Conservation (phyloP, 2,888 invertebrate species). For the Ceratothoa steindachneri region DNA sequence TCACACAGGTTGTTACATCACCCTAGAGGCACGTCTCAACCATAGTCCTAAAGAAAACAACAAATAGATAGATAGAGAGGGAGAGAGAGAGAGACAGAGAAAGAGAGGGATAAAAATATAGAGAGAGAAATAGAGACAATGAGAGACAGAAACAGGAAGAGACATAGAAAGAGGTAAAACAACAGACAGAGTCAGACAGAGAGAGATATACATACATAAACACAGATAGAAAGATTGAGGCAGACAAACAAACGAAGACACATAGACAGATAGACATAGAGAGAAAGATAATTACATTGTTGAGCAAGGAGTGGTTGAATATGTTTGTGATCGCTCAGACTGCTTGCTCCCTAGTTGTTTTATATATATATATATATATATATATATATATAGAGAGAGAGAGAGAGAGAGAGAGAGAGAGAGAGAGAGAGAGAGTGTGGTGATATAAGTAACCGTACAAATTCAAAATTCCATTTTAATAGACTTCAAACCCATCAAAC, state of each 20-base stretch:
- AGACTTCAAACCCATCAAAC: too few relatives aligned
- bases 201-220: neutral
- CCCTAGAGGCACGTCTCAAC: too few relatives aligned
- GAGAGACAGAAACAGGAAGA: neutral
- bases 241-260: neutral
- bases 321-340: too few relatives aligned
- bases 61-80: neutral
- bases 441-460: neutral
- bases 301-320: too few relatives aligned
- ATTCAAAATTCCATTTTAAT: too few relatives aligned
- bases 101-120: neutral
- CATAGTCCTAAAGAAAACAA: too few relatives aligned
- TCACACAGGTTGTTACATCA: too few relatives aligned
- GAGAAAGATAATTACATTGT: neutral
- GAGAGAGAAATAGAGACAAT: neutral
- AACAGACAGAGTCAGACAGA: neutral
- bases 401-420: neutral
- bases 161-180: constrained; percentile 1
- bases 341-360: neutral
- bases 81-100: neutral
- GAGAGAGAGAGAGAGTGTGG: neutral
- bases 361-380: neutral
- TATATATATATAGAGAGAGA: neutral
- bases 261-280: neutral
- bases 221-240: neutral